Conservation (phyloP, 2,888 invertebrate genomes). For the Tridacna gigas region DNA sequence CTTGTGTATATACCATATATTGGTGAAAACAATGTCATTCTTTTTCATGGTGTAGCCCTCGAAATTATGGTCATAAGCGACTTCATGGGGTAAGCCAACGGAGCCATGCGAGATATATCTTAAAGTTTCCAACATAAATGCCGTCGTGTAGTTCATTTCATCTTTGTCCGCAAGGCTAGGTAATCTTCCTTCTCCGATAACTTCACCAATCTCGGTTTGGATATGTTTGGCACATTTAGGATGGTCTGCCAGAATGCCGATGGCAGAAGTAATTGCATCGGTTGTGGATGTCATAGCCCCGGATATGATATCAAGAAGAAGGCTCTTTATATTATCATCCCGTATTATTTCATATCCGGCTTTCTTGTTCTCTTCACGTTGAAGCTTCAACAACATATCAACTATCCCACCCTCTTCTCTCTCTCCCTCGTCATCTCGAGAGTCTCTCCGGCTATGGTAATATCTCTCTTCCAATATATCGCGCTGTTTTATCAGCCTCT, state of each 20-base stretch:
- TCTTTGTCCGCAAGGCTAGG: slow-evolving; percentile 52
- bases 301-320: slow-evolving; percentile 33
- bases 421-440: background rate
- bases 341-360: slow-evolving; percentile 27
- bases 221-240: slow-evolving; percentile 64
- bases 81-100: slow-evolving; percentile 36
- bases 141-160: slow-evolving; percentile 54
- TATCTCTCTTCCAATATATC: slow-evolving; percentile 10
- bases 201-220: slow-evolving; percentile 59
- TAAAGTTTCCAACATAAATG: slow-evolving; percentile 49
- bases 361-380: slow-evolving; percentile 25
- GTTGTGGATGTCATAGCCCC: slow-evolving; percentile 46
- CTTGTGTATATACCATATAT: slow-evolving; percentile 56
- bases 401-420: slow-evolving; percentile 22
- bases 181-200: slow-evolving; percentile 47
- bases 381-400: slow-evolving; percentile 11
- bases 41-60: slow-evolving; percentile 42
- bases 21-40: slow-evolving; percentile 38
- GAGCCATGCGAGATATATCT: slow-evolving; percentile 45
- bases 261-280: slow-evolving; percentile 57
- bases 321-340: slow-evolving; percentile 33
- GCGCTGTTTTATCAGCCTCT: slow-evolving; percentile 16
- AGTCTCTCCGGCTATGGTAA: background rate
- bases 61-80: slow-evolving; percentile 33
- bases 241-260: slow-evolving; percentile 65